Evolutionary conservation across 2,888 invertebrate genomes (phyloP).

Genomic region (Drosophila koepferae): DNA sequence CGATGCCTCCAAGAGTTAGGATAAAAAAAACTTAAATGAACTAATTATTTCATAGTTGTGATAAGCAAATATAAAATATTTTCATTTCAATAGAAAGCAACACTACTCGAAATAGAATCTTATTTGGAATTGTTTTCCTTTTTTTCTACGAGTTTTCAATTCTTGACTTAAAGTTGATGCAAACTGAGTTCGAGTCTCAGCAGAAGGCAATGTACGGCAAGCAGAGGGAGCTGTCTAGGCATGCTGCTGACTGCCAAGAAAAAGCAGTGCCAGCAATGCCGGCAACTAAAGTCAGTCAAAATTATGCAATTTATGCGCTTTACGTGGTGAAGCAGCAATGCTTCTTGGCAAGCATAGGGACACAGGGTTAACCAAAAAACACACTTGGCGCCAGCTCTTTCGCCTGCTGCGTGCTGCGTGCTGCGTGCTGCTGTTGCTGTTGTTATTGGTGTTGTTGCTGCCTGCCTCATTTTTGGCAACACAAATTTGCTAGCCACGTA

Average conservation of each 20-base stretch:
- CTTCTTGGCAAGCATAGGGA: constrained; percentile 59
- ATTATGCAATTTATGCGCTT: constrained; percentile 83
- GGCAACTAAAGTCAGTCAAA: constrained; percentile 77
- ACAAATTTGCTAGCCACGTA: constrained; percentile 79
- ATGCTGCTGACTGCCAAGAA: constrained; percentile 62
- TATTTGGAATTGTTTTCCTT: neutral
- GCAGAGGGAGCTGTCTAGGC: constrained; percentile 45
- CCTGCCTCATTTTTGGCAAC: constrained; percentile 61
- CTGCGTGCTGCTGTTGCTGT: constrained; percentile 11
- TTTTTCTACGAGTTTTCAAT: too few relatives aligned
- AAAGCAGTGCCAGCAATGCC: constrained; percentile 66
- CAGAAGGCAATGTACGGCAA: constrained; percentile 68
- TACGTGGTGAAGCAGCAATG: constrained; percentile 62
- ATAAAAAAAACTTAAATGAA: constrained; percentile 5
- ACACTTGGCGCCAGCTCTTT: constrained; percentile 74
- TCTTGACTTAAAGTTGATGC: constrained; percentile 48
- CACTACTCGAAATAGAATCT: too few relatives aligned
- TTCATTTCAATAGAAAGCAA: too few relatives aligned
- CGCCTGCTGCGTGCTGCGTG: constrained; percentile 24
- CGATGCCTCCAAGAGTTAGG: constrained; percentile 19
- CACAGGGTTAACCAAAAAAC: constrained; percentile 72
- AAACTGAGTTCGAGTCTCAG: constrained; percentile 40
- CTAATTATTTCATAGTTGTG: constrained; percentile 16
- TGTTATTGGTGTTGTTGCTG: constrained; percentile 19
- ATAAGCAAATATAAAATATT: neutral